These are phyloP conservation scores for Isotomurus palustris DNA, from an alignment of 2,888 invertebrate species.

Conservation along the genomic window DNA sequence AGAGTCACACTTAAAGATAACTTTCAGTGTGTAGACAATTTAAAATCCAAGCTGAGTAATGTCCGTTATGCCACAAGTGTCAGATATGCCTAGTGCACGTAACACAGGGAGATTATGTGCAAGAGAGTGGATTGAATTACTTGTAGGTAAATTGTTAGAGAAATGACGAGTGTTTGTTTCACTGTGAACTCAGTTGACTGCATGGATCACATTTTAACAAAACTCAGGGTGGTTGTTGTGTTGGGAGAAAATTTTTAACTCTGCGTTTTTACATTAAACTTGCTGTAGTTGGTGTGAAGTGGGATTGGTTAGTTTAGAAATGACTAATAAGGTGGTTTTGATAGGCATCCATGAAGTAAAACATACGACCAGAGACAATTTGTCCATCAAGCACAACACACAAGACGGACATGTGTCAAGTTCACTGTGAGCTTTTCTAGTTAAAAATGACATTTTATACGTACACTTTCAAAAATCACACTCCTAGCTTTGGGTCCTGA, in stretches of 20 bases:
- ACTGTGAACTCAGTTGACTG: slow-evolving; percentile 4
- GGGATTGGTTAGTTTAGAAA: too few species aligned
- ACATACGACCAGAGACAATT: background rate
- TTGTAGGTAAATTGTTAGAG: background rate
- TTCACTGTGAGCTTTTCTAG: background rate
- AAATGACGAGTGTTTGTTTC: slow-evolving; percentile 1
- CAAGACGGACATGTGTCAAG: slow-evolving; percentile 1
- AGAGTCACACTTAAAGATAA: too few species aligned
- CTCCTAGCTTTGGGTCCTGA: too few species aligned
- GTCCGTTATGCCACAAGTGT: slow-evolving; percentile 14
- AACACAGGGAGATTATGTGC: too few species aligned
- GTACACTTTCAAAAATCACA: too few species aligned
- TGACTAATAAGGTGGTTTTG: too few species aligned
- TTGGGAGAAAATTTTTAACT: background rate
- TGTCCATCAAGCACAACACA: background rate
- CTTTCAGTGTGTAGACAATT: background rate
- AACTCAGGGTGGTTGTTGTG: background rate
- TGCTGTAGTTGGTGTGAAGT: background rate
- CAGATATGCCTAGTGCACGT: too few species aligned
- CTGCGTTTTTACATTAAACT: too few species aligned
- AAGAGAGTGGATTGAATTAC: too few species aligned
- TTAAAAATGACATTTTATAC: slow-evolving; percentile 2
- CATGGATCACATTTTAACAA: background rate
- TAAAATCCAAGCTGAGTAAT: slow-evolving; percentile 4
- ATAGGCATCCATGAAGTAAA: slow-evolving; percentile 6